phyloP scores from a whole-genome alignment of 2,888 invertebrate genomes.

The Hemicrepidius hirtus region DNA sequence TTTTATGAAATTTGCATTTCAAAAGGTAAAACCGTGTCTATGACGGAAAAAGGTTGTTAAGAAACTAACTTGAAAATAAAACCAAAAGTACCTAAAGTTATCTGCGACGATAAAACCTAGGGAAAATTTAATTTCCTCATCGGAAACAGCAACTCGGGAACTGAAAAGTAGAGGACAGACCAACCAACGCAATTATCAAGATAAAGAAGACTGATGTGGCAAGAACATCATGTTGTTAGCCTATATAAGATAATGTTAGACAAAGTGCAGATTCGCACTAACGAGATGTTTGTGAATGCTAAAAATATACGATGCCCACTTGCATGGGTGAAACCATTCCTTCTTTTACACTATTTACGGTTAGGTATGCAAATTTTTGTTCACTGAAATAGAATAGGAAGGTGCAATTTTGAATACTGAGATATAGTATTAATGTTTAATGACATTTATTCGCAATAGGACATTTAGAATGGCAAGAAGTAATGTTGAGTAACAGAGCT shows the following conservation, averaged over 20 bases:
- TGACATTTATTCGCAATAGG: no score
- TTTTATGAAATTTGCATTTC: background rate
- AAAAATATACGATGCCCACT: constrained; percentile 21
- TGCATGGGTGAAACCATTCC: no score
- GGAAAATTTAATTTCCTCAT: constrained; percentile 58
- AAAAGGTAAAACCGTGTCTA: background rate
- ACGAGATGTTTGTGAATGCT: constrained; percentile 18
- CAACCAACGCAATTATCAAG: constrained; percentile 25
- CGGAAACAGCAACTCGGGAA: constrained; percentile 57
- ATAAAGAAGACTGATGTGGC: constrained; percentile 35
- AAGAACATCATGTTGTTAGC: constrained; percentile 18
- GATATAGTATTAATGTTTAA: no score
- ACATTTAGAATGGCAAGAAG: no score
- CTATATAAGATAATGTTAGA: constrained; percentile 9
- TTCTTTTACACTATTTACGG: no score
- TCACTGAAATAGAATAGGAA: no score
- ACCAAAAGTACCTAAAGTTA: constrained; percentile 48
- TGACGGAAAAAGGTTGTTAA: constrained; percentile 29
- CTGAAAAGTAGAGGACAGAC: constrained; percentile 39
- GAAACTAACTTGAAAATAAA: constrained; percentile 31
- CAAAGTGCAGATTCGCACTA: constrained; percentile 20
- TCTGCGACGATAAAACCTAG: constrained; percentile 43
- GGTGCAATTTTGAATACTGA: no score
- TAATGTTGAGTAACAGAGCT: no score
- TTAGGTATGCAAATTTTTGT: no score